phyloP scores from a whole-genome alignment of 2,888 invertebrate genomes.

The Chymomyza fuscimana region DNA sequence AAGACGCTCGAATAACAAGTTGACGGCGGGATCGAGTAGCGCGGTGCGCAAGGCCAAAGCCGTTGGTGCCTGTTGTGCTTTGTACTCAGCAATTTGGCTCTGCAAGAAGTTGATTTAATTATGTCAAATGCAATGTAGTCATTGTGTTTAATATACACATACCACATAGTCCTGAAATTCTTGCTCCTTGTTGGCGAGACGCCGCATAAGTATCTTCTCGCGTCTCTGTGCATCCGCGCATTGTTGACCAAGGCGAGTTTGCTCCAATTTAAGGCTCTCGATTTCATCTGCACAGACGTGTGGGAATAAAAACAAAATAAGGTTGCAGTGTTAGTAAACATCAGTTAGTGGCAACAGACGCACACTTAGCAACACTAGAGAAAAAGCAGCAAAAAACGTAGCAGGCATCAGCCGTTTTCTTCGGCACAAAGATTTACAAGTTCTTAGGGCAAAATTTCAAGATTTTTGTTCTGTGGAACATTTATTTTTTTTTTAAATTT shows the following conservation, averaged over 20 bases:
- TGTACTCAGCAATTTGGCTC: constrained; percentile 96
- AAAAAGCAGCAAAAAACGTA: constrained; percentile 8
- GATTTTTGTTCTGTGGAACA: not conserved
- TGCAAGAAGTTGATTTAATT: constrained; percentile 73
- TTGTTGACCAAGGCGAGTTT: constrained; percentile 90
- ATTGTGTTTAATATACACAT: constrained; percentile 79
- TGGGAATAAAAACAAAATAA: constrained; percentile 21
- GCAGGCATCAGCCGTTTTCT: not conserved
- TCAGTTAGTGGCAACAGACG: constrained; percentile 1
- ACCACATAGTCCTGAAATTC: constrained; percentile 98
- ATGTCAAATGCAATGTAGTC: not conserved
- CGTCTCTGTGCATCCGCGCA: constrained; percentile 92
- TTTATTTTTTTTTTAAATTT: not conserved
- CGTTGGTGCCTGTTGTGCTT: constrained; percentile 91
- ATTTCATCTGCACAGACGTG: constrained; percentile 74
- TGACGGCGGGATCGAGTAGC: constrained; percentile 96
- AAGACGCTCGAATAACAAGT: constrained; percentile 93
- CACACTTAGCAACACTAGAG: not conserved
- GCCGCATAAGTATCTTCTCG: constrained; percentile 94
- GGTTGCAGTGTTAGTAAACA: constrained; percentile 26
- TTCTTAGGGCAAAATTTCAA: constrained; percentile 48
- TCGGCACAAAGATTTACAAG: constrained; percentile 47
- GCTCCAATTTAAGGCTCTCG: constrained; percentile 82
- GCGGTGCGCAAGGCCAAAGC: constrained; percentile 88
- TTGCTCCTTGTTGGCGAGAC: constrained; percentile 96